Conservation (phyloP, 2,888 invertebrate species). For the Amblyjoppa proteus region DNA sequence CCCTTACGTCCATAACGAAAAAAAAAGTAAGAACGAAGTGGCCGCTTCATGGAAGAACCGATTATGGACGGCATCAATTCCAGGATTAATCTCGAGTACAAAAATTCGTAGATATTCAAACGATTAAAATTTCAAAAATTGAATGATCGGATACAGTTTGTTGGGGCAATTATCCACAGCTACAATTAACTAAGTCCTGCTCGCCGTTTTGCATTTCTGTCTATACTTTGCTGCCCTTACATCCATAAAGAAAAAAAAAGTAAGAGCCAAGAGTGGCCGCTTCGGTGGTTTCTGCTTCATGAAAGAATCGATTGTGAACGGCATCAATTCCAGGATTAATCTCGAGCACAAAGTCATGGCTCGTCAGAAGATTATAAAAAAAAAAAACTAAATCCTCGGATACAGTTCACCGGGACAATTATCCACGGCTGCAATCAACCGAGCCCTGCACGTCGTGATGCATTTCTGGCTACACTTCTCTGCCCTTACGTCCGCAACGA, state of each 20-base stretch:
- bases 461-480: background rate
- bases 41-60: slow-evolving; percentile 19
- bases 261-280: background rate
- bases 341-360: too few species aligned
- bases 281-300: background rate
- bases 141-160: background rate
- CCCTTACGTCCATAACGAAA: background rate
- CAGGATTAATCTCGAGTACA: slow-evolving; percentile 20
- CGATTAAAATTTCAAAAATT: background rate
- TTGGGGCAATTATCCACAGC: slow-evolving; percentile 22
- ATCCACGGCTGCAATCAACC: too few species aligned
- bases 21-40: background rate
- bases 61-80: slow-evolving; percentile 44
- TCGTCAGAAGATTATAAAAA: background rate
- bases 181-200: background rate
- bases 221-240: background rate
- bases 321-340: slow-evolving; percentile 56
- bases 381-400: background rate
- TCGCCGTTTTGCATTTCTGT: background rate
- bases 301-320: slow-evolving; percentile 31
- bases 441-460: too few species aligned
- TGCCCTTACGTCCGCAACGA: background rate
- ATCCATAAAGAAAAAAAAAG: background rate
- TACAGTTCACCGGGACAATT: slow-evolving; percentile 11
- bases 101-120: background rate